Evolutionary conservation across 2,888 invertebrate species (phyloP).

Genomic region (Microdon myrmicae): DNA sequence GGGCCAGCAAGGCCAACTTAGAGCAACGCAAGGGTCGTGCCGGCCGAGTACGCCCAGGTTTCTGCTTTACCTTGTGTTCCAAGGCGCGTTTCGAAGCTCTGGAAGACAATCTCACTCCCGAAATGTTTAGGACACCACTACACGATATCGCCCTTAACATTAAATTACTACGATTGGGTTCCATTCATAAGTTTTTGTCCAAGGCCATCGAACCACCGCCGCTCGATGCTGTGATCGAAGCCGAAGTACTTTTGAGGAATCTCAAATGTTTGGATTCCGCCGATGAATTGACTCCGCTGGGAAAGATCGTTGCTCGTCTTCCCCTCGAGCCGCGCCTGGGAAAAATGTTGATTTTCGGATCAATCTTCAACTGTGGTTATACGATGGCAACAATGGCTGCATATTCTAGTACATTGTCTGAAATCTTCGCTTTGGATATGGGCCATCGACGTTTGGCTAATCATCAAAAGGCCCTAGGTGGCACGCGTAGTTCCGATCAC

Average conservation of each 20-base stretch:
- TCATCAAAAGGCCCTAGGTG: conserved; percentile 88
- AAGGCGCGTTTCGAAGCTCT: conserved; percentile 76
- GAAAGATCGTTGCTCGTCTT: conserved; percentile 90
- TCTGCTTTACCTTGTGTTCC: conserved; percentile 93
- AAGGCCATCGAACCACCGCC: conserved; percentile 97
- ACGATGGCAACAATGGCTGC: conserved; percentile 94
- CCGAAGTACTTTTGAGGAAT: conserved; percentile 85
- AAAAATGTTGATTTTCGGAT: conserved; percentile 96
- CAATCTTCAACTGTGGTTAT: conserved; percentile 89
- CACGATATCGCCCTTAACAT: conserved; percentile 94
- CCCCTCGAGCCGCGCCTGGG: conserved; percentile 97
- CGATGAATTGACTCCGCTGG: conserved; percentile 92
- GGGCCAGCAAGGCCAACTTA: conserved; percentile 94
- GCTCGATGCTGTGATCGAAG: conserved; percentile 97
- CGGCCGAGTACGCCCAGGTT: conserved; percentile 93
- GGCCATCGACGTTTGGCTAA: conserved; percentile 79
- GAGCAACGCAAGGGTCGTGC: conserved; percentile 91
- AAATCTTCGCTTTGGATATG: conserved; percentile 87
- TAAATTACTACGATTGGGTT: conserved; percentile 85
- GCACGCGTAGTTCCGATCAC: conserved; percentile 91
- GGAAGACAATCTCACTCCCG: conserved; percentile 93
- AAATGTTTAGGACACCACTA: conserved; percentile 97
- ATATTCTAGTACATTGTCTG: conserved; percentile 93
- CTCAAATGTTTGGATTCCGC: conserved; percentile 89
- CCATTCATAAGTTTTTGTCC: conserved; percentile 93